Evolutionary conservation across 2,113 vertebrate species (phyloP).

Genomic region (Micronycteris hirsuta): DNA sequence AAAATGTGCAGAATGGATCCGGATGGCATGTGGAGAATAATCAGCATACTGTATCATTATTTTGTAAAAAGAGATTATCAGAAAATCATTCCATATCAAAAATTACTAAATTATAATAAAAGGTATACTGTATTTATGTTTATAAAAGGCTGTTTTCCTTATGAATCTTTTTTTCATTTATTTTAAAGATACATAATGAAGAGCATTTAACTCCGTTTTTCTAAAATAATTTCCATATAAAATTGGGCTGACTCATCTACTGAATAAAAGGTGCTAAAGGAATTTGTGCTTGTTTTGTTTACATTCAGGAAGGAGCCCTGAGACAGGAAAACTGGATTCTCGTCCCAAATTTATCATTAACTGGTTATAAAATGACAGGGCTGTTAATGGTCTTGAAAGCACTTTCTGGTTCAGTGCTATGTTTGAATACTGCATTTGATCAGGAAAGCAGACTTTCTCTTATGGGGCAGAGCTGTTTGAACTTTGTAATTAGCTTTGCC

Average conservation of each 20-base stretch:
- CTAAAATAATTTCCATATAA: not conserved
- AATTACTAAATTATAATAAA: constrained; percentile 14
- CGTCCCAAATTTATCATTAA: not conserved
- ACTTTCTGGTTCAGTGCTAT: not conserved
- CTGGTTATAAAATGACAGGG: not conserved
- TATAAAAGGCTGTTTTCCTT: not conserved
- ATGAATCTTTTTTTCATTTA: not conserved
- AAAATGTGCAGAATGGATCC: not conserved
- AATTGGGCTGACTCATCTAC: not conserved
- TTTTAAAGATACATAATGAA: not conserved
- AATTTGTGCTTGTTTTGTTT: not conserved
- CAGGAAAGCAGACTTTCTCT: not conserved
- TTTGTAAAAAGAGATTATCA: not conserved
- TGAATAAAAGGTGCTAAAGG: not conserved
- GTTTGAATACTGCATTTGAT: not conserved
- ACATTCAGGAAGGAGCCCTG: not conserved
- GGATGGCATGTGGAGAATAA: not conserved
- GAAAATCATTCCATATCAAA: not conserved
- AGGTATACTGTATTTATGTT: not conserved
- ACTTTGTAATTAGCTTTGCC: not conserved
- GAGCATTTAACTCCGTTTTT: not conserved
- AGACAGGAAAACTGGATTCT: not conserved
- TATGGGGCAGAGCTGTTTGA: not conserved
- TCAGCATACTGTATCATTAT: not conserved
- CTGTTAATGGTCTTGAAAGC: not conserved